Percentiles rank a stretch among this genome's conserved stretches.
Evolutionary conservation across 2,888 invertebrate genomes (phyloP).

Genomic region (Mythimna pallens): DNA sequence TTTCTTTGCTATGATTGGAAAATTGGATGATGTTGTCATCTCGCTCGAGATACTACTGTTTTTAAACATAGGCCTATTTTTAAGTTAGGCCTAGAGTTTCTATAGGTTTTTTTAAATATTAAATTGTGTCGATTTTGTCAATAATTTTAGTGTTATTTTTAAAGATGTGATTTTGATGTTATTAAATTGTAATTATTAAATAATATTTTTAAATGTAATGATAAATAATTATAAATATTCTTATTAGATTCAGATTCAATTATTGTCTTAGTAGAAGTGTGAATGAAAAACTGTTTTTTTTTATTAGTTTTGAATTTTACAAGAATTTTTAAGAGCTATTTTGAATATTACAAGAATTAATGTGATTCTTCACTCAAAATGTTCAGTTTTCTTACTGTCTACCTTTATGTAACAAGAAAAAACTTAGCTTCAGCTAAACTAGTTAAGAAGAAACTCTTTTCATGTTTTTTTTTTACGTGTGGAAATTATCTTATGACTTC

Average conservation of each 20-base stretch:
- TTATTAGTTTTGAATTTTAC: too few species aligned
- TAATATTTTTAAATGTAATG: background rate
- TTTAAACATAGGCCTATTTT: constrained; percentile 54
- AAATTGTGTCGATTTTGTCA: background rate
- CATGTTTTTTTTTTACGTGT: too few species aligned
- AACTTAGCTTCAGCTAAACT: background rate
- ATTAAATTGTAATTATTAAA: too few species aligned
- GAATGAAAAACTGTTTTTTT: background rate
- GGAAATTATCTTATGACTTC: too few species aligned
- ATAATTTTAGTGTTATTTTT: background rate
- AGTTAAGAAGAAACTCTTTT: background rate
- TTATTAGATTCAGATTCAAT: background rate
- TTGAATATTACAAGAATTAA: background rate
- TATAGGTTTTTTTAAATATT: background rate
- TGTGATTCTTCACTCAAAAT: too few species aligned
- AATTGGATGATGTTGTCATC: constrained; percentile 55
- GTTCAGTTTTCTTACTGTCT: too few species aligned
- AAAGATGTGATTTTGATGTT: too few species aligned
- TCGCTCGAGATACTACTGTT: constrained; percentile 42
- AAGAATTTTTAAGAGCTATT: background rate
- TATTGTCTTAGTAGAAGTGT: background rate
- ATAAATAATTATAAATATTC: background rate
- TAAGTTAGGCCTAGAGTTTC: constrained; percentile 35
- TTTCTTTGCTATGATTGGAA: constrained; percentile 62
- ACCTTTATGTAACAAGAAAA: too few species aligned